Evolutionary conservation across 1,140 invertebrate genomes (phyloP).

Genomic region (Musca vetustissima): DNA sequence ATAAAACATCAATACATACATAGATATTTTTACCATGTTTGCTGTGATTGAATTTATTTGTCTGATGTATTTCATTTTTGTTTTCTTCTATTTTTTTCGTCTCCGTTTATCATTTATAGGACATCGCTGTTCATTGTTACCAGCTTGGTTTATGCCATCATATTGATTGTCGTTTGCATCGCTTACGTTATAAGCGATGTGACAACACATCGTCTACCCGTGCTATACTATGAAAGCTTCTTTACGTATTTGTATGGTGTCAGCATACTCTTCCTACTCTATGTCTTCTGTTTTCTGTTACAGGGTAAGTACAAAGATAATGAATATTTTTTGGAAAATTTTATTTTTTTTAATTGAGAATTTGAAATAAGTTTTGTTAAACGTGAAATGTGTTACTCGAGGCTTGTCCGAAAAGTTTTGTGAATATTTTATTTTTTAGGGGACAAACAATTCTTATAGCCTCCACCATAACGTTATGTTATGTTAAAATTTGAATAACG

Average conservation of each 20-base stretch:
- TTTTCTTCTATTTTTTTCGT: background rate
- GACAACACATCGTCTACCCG: slow-evolving; percentile 85
- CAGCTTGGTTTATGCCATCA: slow-evolving; percentile 91
- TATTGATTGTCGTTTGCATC: slow-evolving; percentile 87
- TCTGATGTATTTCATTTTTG: background rate
- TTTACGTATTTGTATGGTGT: slow-evolving; percentile 95
- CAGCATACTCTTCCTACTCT: slow-evolving; percentile 93
- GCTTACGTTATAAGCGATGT: slow-evolving; percentile 91
- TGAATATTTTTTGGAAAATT: too few species aligned
- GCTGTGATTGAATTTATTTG: background rate
- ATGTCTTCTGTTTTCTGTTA: slow-evolving; percentile 95
- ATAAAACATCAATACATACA: too few species aligned
- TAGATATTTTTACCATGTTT: too few species aligned
- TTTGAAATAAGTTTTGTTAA: too few species aligned
- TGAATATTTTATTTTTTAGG: too few species aligned
- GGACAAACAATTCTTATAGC: too few species aligned
- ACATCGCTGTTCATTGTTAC: slow-evolving; percentile 92
- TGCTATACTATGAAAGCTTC: slow-evolving; percentile 93
- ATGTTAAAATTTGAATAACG: too few species aligned
- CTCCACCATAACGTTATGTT: too few species aligned
- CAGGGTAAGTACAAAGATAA: slow-evolving; percentile 61
- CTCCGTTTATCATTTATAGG: slow-evolving; percentile 59
- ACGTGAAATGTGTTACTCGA: too few species aligned
- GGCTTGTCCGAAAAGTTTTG: too few species aligned
- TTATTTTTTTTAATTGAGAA: too few species aligned